Base-by-base conservation (phyloP, 2,797 vertebrate genomes). In the Alectoris magna region DNA sequence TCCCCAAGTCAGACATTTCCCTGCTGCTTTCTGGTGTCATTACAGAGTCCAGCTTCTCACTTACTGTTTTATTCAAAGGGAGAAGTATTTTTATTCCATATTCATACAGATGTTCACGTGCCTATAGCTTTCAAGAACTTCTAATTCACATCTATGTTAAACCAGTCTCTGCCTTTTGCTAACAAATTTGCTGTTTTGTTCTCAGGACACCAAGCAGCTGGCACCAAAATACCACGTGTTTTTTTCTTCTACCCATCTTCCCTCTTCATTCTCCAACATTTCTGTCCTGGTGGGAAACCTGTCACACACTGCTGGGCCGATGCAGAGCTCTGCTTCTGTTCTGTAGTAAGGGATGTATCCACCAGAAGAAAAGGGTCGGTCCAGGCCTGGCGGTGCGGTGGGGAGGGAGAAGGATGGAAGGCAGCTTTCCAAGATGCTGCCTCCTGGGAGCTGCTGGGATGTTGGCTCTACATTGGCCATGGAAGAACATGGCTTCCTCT, bases 271-370 rank as follows among this genome's bases (percentile, higher is more conserved):
- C 53, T 63, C 70, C 49, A 31, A n/a, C 10, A 1, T 7, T 43
- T 79, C 69, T 23, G 0, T 66, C 10, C 23, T 8, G 2, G 34
- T 4, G 22, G 36, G 3, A 27, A 69, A 21, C 3, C 4, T 14
- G 4, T 56, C 60, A 22, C 4, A 18, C 36, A 11, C 31, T 24
- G 39, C 34, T 1, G 73, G 87, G 39, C 36, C 78, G 1, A 58
- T 9, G 69, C 27, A 74, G 5, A 97, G 86, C 23, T 66, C 17
- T 66, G 69, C 95, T 55, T 96, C 90, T 0, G 88, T 96, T 68
- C 93, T 94, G 72, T 97, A 97, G 80, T 84, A 97, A 14, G 96
- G 95, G 4, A 92, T 62, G 3, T 84, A 95, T 4, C 77, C 93
- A 0, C 6, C 2, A 29, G 38, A 69, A 56, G 24, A 10, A 11